A percentile compares a stretch with the other conserved stretches of the same genome.
These are phyloP conservation scores for Meriones psammophilus DNA, from an alignment of 2,797 vertebrate genomes.

Conservation along the genomic window DNA sequence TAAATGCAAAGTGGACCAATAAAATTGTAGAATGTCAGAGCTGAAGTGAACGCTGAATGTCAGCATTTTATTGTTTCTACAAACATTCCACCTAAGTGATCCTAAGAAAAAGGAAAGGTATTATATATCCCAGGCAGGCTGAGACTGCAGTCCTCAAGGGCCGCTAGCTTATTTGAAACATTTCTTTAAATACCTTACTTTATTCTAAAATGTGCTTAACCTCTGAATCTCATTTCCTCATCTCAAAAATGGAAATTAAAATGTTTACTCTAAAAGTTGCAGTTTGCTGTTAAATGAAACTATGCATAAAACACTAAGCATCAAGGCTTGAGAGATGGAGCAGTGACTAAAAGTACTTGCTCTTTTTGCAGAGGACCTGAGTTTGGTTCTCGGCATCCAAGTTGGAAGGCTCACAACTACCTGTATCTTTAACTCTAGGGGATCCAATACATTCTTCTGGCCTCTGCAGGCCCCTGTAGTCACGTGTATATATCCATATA, in stretches of 20 bases:
- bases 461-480: background rate
- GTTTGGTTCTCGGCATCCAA: background rate
- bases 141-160: background rate
- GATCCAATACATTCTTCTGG: background rate
- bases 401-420: background rate
- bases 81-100: constrained; percentile 49
- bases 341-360: background rate
- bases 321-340: background rate
- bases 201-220: constrained; percentile 52
- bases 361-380: background rate
- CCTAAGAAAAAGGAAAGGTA: background rate
- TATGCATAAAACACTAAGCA: background rate
- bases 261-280: background rate
- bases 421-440: background rate
- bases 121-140: background rate
- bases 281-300: constrained; percentile 40
- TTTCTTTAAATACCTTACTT: constrained; percentile 36
- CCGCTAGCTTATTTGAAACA: constrained; percentile 32
- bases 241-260: constrained; percentile 53
- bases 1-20: constrained; percentile 82
- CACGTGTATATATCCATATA: background rate
- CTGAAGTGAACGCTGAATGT: constrained; percentile 40
- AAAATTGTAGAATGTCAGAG: constrained; percentile 62
- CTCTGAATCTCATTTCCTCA: constrained; percentile 52
- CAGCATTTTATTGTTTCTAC: background rate